Conservation (phyloP, 2,888 invertebrate genomes). For the Blera fallax region DNA sequence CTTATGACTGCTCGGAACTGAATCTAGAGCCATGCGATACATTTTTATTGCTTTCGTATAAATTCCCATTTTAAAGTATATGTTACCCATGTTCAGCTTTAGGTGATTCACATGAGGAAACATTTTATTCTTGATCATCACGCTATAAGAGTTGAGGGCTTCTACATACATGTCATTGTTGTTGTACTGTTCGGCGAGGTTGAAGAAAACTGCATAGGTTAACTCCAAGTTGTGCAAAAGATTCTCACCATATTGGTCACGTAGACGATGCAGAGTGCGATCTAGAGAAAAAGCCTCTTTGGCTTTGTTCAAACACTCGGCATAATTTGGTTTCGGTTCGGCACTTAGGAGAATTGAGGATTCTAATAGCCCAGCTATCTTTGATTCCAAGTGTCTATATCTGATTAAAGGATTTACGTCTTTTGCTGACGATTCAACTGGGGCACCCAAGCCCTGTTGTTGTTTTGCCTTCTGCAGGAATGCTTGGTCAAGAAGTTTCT, state of each 20-base stretch:
- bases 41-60: constrained; percentile 97
- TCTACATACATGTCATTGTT: constrained; percentile 97
- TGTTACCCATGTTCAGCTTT: constrained; percentile 99
- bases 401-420: constrained; percentile 91
- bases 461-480: constrained; percentile 83
- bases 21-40: constrained; percentile 99
- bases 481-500: constrained; percentile 88
- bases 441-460: constrained; percentile 77
- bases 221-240: constrained; percentile 97
- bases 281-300: constrained; percentile 98
- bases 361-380: constrained; percentile 94
- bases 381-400: constrained; percentile 92
- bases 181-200: constrained; percentile 96
- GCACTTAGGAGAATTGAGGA: constrained; percentile 88
- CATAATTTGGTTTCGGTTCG: constrained; percentile 76
- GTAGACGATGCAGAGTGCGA: constrained; percentile 92
- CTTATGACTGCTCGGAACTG: constrained; percentile 95
- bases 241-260: constrained; percentile 94
- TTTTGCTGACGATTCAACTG: constrained; percentile 85
- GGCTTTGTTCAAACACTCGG: constrained; percentile 90
- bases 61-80: constrained; percentile 96
- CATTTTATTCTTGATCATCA: constrained; percentile 95
- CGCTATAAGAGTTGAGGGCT: constrained; percentile 96
- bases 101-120: constrained; percentile 96
- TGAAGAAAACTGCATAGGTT: constrained; percentile 97